Evolutionary conservation across 2,888 invertebrate genomes (phyloP).

Genomic region (Thera britannica): DNA sequence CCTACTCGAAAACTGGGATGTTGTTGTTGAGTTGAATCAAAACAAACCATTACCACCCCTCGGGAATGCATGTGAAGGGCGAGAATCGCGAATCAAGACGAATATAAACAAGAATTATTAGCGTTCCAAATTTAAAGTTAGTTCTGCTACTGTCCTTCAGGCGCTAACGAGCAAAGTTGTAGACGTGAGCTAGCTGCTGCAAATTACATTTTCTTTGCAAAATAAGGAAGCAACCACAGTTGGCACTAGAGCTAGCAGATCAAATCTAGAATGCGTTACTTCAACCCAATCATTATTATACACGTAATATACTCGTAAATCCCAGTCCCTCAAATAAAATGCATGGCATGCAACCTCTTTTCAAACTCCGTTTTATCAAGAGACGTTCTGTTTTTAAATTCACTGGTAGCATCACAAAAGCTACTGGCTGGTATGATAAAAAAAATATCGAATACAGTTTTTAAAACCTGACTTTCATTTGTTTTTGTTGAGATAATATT

Average conservation of each 20-base stretch:
- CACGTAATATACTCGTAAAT: too few relatives aligned
- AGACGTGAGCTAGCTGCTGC: constrained; percentile 26
- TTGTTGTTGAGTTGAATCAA: too few relatives aligned
- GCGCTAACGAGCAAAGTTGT: constrained; percentile 44
- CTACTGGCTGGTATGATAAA: not conserved
- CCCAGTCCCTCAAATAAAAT: not conserved
- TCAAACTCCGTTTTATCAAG: not conserved
- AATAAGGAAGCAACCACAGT: constrained; percentile 20
- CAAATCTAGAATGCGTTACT: too few relatives aligned
- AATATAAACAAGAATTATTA: not conserved
- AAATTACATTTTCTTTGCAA: constrained; percentile 29
- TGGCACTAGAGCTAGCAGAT: not conserved
- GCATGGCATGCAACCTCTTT: not conserved
- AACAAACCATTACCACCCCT: too few relatives aligned
- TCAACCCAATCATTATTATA: too few relatives aligned
- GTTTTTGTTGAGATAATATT: too few relatives aligned
- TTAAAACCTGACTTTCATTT: too few relatives aligned
- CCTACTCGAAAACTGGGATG: too few relatives aligned
- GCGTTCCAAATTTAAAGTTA: constrained; percentile 37
- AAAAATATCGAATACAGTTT: not conserved
- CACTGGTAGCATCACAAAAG: not conserved
- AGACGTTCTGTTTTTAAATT: constrained; percentile 14
- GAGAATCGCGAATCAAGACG: too few relatives aligned
- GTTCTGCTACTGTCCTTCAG: constrained; percentile 34
- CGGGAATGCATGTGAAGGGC: too few relatives aligned